phyloP scores from a whole-genome alignment of 2,888 invertebrate species.

The Plagodis pulveraria region DNA sequence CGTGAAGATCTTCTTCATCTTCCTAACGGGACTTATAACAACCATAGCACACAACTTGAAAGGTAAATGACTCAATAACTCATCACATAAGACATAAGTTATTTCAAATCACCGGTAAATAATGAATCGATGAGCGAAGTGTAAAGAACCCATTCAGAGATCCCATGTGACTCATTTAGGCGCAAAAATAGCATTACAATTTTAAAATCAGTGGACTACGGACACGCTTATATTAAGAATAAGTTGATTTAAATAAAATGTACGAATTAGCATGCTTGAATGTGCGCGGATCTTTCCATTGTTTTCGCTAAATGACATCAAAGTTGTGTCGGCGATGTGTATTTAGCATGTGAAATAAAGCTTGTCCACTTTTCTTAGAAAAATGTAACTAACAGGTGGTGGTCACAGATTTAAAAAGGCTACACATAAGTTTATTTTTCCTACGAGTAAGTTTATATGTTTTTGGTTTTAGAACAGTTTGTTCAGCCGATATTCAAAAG shows the following conservation, averaged over 20 bases:
- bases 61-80: slow-evolving; percentile 69
- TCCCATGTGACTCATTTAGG: slow-evolving; percentile 75
- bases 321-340: slow-evolving; percentile 76
- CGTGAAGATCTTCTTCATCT: slow-evolving; percentile 33
- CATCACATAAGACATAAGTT: slow-evolving; percentile 39
- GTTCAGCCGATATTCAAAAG: slow-evolving; percentile 8
- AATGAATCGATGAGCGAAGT: slow-evolving; percentile 55
- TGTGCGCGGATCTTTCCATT: slow-evolving; percentile 75
- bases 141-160: slow-evolving; percentile 67
- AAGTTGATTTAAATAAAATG: slow-evolving; percentile 81
- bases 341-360: slow-evolving; percentile 78
- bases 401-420: slow-evolving; percentile 38
- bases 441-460: slow-evolving; percentile 4
- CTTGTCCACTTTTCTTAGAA: slow-evolving; percentile 68
- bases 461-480: slow-evolving; percentile 3
- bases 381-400: slow-evolving; percentile 57
- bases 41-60: slow-evolving; percentile 49
- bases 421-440: slow-evolving; percentile 22
- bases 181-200: slow-evolving; percentile 80
- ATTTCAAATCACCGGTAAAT: slow-evolving; percentile 46
- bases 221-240: slow-evolving; percentile 78
- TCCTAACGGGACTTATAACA: slow-evolving; percentile 69
- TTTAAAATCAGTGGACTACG: slow-evolving; percentile 71
- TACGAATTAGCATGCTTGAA: slow-evolving; percentile 73
- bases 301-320: slow-evolving; percentile 84